A percentile compares a stretch with the other conserved stretches of the same genome.
Conservation (phyloP, 2,888 invertebrate genomes). For the Tigriopus californicus region DNA sequence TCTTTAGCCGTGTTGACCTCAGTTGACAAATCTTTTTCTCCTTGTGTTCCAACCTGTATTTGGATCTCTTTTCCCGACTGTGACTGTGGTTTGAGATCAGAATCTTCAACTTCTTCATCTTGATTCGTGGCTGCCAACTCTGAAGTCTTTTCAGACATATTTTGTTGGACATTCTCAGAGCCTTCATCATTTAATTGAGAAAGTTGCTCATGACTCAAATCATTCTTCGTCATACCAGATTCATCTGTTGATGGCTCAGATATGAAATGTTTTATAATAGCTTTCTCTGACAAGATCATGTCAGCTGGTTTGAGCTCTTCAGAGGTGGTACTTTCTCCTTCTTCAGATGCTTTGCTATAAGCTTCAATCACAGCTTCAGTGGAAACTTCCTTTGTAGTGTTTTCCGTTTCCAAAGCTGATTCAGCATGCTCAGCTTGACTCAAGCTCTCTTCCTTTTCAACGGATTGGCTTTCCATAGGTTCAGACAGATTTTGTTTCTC, state of each 20-base stretch:
- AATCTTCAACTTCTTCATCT: background rate
- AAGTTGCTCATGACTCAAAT: background rate
- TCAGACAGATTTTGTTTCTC: too few species aligned
- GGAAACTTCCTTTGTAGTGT: background rate
- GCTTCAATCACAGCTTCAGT: background rate
- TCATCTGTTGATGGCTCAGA: constrained; percentile 5
- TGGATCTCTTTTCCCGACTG: constrained; percentile 17
- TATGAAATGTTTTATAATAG: too few species aligned
- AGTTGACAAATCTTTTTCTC: constrained; percentile 17
- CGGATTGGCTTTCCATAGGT: too few species aligned
- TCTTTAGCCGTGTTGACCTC: constrained; percentile 16
- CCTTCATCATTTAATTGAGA: too few species aligned
- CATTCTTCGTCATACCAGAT: background rate
- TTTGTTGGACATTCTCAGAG: background rate
- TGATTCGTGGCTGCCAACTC: background rate
- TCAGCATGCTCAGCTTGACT: too few species aligned
- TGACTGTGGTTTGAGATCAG: too few species aligned
- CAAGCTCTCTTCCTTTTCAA: too few species aligned
- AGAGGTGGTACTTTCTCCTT: background rate
- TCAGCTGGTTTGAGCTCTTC: background rate
- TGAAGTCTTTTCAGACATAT: background rate
- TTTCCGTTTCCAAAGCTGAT: background rate
- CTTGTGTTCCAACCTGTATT: constrained; percentile 16
- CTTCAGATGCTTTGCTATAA: background rate
- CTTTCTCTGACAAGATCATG: too few species aligned